Conservation (phyloP, 2,113 vertebrate genomes). For the Ciconia maguari region DNA sequence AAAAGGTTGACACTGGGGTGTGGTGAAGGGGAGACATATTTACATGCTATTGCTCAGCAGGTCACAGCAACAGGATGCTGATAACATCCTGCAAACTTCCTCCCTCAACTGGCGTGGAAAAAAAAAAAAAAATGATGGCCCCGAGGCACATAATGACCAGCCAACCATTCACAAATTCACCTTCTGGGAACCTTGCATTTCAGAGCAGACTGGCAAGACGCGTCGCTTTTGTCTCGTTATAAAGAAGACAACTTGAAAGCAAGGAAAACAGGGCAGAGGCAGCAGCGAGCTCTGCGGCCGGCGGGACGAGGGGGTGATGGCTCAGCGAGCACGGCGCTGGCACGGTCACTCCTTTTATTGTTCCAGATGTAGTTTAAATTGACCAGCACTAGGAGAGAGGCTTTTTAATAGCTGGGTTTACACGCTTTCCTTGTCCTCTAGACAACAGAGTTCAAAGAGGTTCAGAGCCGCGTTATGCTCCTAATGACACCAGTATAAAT, state of each 20-base stretch:
- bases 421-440: background rate
- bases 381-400: background rate
- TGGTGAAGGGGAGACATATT: constrained; percentile 66
- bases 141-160: background rate
- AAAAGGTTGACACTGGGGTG: constrained; percentile 70
- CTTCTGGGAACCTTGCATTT: background rate
- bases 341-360: background rate
- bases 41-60: constrained; percentile 70
- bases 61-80: constrained; percentile 76
- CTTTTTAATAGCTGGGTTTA: background rate
- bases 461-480: background rate
- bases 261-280: background rate
- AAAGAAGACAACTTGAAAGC: background rate
- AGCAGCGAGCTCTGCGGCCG: background rate
- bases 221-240: background rate
- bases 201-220: background rate
- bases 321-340: background rate
- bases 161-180: constrained; percentile 16
- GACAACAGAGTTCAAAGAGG: background rate
- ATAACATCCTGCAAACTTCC: constrained; percentile 79
- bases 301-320: background rate
- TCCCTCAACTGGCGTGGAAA: constrained; percentile 1
- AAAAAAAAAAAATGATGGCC: background rate
- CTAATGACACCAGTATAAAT: background rate
- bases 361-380: constrained; percentile 17